These are phyloP conservation scores for Pitangus sulphuratus DNA, from an alignment of 2,797 vertebrate genomes.

Conservation along the genomic window DNA sequence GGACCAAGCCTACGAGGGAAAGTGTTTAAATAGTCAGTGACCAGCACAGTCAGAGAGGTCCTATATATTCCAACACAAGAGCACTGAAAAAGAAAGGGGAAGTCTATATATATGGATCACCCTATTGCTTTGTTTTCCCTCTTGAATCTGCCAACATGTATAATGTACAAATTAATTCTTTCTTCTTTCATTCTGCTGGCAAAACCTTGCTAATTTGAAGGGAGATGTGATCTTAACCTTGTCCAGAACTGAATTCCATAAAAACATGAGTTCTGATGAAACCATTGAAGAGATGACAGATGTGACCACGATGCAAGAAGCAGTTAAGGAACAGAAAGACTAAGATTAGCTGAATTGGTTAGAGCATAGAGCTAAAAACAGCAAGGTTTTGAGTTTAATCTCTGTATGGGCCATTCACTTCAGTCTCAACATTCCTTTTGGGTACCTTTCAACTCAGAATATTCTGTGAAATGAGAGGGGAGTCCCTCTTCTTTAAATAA, in stretches of 20 bases:
- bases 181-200: not conserved
- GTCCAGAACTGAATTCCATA: not conserved
- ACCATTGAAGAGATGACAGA: not conserved
- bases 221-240: not conserved
- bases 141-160: not conserved
- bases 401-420: not conserved
- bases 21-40: not conserved
- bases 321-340: not conserved
- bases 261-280: not conserved
- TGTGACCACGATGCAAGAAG: not conserved
- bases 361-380: not conserved
- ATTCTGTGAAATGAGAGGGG: too few species aligned
- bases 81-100: not conserved
- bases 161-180: not conserved
- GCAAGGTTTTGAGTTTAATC: not conserved
- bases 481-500: not conserved
- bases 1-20: not conserved
- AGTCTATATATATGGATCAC: not conserved
- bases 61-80: not conserved
- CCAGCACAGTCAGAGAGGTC: not conserved
- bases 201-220: not conserved
- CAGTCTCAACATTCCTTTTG: not conserved
- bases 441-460: not conserved
- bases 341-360: not conserved
- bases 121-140: rapidly evolving